These are phyloP conservation scores for Rugalucina vietnamica DNA, from an alignment of 2,888 invertebrate genomes.

Conservation along the genomic window DNA sequence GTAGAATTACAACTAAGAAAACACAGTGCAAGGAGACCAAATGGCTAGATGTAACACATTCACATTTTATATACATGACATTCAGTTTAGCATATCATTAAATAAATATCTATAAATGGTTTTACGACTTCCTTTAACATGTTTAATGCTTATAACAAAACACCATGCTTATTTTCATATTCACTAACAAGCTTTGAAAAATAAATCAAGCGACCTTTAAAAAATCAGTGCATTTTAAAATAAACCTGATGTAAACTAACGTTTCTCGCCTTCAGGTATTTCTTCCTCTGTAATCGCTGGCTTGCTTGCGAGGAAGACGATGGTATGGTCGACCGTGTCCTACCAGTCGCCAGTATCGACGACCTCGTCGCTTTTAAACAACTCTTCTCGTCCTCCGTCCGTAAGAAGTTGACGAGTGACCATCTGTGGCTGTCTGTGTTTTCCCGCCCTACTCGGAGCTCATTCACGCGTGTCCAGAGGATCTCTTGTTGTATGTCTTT, in stretches of 20 bases:
- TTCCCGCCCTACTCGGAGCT: slow-evolving; percentile 81
- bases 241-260: no score
- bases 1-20: no score
- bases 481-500: slow-evolving; percentile 83
- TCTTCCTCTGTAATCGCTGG: slow-evolving; percentile 83
- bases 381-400: slow-evolving; percentile 81
- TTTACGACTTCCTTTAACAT: no score
- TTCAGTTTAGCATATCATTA: no score
- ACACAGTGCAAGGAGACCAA: no score
- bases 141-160: no score
- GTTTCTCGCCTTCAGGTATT: slow-evolving; percentile 70
- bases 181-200: no score
- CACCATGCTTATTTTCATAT: no score
- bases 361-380: slow-evolving; percentile 83
- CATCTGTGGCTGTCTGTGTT: slow-evolving; percentile 84
- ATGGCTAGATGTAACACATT: no score
- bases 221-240: background rate
- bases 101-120: no score
- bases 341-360: slow-evolving; percentile 82
- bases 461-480: slow-evolving; percentile 84
- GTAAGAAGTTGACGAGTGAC: slow-evolving; percentile 83
- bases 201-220: no score
- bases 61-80: no score
- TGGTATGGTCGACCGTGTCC: slow-evolving; percentile 82
- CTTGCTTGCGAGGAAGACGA: slow-evolving; percentile 83